Conservation (phyloP, 2,113 vertebrate species). For the Apodemus speciosus region DNA sequence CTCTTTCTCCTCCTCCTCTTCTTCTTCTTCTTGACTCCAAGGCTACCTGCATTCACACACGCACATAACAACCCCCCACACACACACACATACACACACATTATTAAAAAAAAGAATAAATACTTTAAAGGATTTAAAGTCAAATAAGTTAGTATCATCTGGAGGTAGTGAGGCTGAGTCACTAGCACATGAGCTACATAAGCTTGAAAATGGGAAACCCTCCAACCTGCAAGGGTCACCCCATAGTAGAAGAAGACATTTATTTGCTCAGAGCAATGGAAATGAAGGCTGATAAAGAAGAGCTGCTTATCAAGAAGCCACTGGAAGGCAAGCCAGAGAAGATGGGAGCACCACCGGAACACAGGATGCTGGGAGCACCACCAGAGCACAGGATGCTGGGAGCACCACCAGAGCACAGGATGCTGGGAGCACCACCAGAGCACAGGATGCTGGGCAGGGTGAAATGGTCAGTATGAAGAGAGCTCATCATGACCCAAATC, state of each 20-base stretch:
- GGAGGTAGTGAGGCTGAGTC: background rate
- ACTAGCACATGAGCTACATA: background rate
- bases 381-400: no score
- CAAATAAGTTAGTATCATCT: slow-evolving; percentile 6
- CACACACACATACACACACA: background rate
- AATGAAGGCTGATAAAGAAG: background rate
- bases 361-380: no score
- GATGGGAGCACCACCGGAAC: background rate
- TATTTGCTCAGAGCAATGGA: background rate
- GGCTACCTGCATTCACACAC: background rate
- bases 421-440: rapidly evolving
- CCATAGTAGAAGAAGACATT: background rate
- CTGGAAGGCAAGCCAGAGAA: background rate
- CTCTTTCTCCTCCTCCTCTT: no score
- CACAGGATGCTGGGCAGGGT: background rate
- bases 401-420: no score
- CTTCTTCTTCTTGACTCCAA: background rate
- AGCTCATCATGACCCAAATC: background rate
- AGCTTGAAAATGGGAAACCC: background rate
- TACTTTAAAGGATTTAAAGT: background rate
- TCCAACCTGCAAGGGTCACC: background rate
- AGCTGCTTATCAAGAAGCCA: background rate
- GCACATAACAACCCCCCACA: no score
- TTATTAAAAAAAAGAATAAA: background rate
- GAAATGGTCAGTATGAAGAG: rapidly evolving